These are phyloP conservation scores for Samia ricini DNA, from an alignment of 1,140 invertebrate species.

Conservation along the genomic window DNA sequence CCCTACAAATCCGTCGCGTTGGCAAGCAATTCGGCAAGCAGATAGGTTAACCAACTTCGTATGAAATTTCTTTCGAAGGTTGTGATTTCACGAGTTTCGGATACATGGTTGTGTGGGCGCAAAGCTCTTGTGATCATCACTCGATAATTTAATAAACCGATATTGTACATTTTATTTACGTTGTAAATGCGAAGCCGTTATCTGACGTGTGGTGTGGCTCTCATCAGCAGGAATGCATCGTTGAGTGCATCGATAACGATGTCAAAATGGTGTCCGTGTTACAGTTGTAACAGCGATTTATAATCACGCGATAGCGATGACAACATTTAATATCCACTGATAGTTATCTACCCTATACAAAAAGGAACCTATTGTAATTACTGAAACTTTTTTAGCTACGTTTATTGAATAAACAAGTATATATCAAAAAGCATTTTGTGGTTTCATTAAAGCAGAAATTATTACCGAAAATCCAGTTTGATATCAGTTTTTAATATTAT, in stretches of 20 bases:
- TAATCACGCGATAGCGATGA: neutral
- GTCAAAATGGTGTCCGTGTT: constrained; percentile 15
- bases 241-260: constrained; percentile 42
- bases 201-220: constrained; percentile 49
- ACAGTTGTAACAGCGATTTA: constrained; percentile 11
- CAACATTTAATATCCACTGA: neutral
- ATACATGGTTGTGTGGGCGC: constrained; percentile 42
- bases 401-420: no score
- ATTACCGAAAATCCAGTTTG: no score
- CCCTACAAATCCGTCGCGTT: constrained; percentile 56
- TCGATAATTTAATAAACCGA: constrained; percentile 53
- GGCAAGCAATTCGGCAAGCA: constrained; percentile 45
- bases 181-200: constrained; percentile 47
- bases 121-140: constrained; percentile 30
- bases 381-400: no score
- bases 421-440: no score
- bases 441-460: no score
- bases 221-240: constrained; percentile 25
- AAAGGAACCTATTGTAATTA: no score
- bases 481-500: no score
- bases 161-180: constrained; percentile 59
- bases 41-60: constrained; percentile 57
- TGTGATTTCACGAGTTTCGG: constrained; percentile 46
- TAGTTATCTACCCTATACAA: no score
- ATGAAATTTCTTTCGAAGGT: constrained; percentile 55